Evolutionary conservation across 2,888 invertebrate genomes (phyloP), one percentile per base, ranked within the genome.

Genomic region (Andrena camellia): DNA sequence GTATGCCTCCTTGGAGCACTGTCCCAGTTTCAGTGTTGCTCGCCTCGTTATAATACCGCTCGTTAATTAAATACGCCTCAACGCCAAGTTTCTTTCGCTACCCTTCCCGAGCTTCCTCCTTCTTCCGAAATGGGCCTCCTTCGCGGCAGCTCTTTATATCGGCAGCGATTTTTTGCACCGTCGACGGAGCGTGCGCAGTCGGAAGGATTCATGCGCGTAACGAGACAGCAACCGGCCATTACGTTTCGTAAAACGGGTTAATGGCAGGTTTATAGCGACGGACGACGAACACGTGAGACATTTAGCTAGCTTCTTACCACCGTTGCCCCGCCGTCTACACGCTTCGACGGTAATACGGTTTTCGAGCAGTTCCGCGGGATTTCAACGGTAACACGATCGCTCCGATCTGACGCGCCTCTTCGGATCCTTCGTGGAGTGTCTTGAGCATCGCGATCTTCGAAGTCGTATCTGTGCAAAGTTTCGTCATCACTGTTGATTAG

Each of bases 21-120:
- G 80, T 77, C 71, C 80, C 60, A 50, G 31, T 80, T 77, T 31
- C 54, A 42, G 64, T 77, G 69, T 77, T 71, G 52, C 52, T 70
- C 17, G 23, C 52, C 54, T 71, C 71, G 62, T 80, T 80, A 71
- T 70, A 66, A 76, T 60, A 20, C 31, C 29, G 31, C n/a, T 8
- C 31, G 64, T 60, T 79, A 79, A 79, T 76, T 79, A 70, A 70
- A 76, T 59, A 42, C 29, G 6, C 23, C 54, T 50, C n/a, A 6
- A 10, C 35, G 29, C 10, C 26, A 54, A 23, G 42, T 31, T n/a
- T 67, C 33, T 35, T 57, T 29, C 64, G 3, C 26, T 17, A 20
- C 6, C 42, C 52, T 75, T 17, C 1, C 42, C 42, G 42, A 42
- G 42, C 50, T 35, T 62, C 48, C 60, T 31, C 59, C 67, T 48